Percentiles rank a stretch among this genome's conserved stretches.
These are phyloP conservation scores for Moxostoma hubbsi DNA, from an alignment of 2,797 vertebrate genomes.

Conservation along the genomic window DNA sequence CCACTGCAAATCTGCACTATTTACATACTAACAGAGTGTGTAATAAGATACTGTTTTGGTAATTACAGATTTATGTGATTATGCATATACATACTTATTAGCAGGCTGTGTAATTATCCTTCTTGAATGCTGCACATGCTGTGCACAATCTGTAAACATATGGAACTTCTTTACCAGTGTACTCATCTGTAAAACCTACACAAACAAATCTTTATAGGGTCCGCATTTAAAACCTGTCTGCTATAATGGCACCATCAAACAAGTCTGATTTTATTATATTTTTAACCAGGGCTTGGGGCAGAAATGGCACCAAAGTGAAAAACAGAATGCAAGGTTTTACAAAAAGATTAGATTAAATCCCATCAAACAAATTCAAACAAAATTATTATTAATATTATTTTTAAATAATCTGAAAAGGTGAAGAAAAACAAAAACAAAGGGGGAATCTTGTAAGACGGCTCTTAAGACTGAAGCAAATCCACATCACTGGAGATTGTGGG, in stretches of 20 bases:
- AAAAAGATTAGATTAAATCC: too few relatives aligned
- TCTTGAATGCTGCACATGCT: constrained; percentile 35
- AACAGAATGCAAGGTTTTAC: too few relatives aligned
- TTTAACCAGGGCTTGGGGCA: neutral
- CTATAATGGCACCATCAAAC: neutral
- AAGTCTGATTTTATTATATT: neutral
- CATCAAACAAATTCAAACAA: too few relatives aligned
- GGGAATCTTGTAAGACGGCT: neutral
- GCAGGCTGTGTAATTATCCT: constrained; percentile 51
- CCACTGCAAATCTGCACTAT: constrained; percentile 28
- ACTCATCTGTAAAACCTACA: constrained; percentile 24
- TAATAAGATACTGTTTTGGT: constrained; percentile 53
- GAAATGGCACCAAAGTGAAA: too few relatives aligned
- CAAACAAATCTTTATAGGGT: neutral
- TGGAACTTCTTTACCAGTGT: constrained; percentile 44
- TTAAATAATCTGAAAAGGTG: neutral
- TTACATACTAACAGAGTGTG: constrained; percentile 51
- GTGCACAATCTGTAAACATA: constrained; percentile 44
- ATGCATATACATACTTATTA: constrained; percentile 59
- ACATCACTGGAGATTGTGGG: constrained; percentile 34
- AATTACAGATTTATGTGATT: constrained; percentile 59
- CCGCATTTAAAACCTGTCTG: neutral
- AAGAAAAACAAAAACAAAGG: neutral
- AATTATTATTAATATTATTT: too few relatives aligned
- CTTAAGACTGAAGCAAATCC: constrained; percentile 19